Evolutionary conservation across 2,888 invertebrate species (phyloP).

Genomic region (Drosophila macrospina): DNA sequence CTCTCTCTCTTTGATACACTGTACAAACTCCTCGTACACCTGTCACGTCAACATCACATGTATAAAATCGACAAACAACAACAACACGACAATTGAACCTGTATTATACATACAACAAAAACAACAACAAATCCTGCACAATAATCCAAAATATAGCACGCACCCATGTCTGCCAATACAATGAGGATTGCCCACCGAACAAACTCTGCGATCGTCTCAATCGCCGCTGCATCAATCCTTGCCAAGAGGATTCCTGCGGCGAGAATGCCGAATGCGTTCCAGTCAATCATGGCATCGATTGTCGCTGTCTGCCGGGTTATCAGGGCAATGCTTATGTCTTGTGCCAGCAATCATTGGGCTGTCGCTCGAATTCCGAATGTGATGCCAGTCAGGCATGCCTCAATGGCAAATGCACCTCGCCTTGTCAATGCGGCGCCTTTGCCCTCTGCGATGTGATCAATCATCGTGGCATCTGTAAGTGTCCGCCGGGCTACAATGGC

Average conservation of each 20-base stretch:
- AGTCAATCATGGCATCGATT: slow-evolving; percentile 91
- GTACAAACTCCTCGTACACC: slow-evolving; percentile 80
- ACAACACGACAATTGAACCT: slow-evolving; percentile 51
- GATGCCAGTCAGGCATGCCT: slow-evolving; percentile 91
- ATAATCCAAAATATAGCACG: slow-evolving; percentile 61
- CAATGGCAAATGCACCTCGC: slow-evolving; percentile 91
- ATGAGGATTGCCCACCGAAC: slow-evolving; percentile 95
- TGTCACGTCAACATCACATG: slow-evolving; percentile 55
- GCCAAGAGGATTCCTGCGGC: slow-evolving; percentile 92
- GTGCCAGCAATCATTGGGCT: slow-evolving; percentile 89
- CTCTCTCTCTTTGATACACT: slow-evolving; percentile 78
- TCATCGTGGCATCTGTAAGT: slow-evolving; percentile 92
- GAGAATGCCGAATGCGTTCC: slow-evolving; percentile 93
- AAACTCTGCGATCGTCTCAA: slow-evolving; percentile 94
- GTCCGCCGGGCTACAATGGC: slow-evolving; percentile 92
- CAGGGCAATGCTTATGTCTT: slow-evolving; percentile 92
- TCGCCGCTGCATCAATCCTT: slow-evolving; percentile 93
- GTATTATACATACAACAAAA: slow-evolving; percentile 68
- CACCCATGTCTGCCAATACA: slow-evolving; percentile 91
- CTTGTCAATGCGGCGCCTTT: slow-evolving; percentile 91
- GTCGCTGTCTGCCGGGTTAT: slow-evolving; percentile 90
- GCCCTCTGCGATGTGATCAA: slow-evolving; percentile 93
- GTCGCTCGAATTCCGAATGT: slow-evolving; percentile 90
- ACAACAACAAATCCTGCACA: slow-evolving; percentile 42
- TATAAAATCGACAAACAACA: slow-evolving; percentile 67